Base-by-base conservation (phyloP, 2,888 invertebrate species). In the Drosophila paramelanica region DNA sequence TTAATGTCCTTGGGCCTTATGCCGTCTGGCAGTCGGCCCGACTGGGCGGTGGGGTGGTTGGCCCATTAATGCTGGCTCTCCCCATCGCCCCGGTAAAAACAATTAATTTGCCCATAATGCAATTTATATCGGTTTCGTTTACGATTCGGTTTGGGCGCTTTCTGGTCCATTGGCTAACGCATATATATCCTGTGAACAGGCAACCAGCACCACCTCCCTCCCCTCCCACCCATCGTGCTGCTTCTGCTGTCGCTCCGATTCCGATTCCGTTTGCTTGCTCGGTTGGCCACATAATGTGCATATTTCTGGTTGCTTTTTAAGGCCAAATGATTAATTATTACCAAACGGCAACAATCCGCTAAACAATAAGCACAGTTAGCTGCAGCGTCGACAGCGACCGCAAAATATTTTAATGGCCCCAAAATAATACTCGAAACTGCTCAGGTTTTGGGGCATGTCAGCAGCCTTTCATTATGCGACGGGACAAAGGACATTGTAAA, bases 31-130 rank as follows among this genome's bases (percentile, higher is more conserved):
- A 17, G 17, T 6, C 25, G 27, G 13, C 5, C 14, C 8, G 38
- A 6, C 6, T 45, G 46, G 31, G 50, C 31, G 7, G 23, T 14
- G 5, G 41, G 42, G 33, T 46, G 71, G 45, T 67, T 46, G 69
- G 68, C 56, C 82, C 86, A 84, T 89, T 89, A 89, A 89, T 81
- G 88, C 71, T 57, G 33, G 1, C 17, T 17, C 17, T 1, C 17
- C 59, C 43, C 49, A 58, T 46, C 58, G 31, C 45, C 25, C 81
- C 88, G 89, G 83, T 88, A 73, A 86, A 89, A 85, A 85, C 84
- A 85, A 85, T 85, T 85, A 85, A 85, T 85, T 85, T 85, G 73
- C 74, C 89, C 88, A 89, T 85, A 85, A 85, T 85, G 88, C 89
- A 89, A 89, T 85, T 89, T 85, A 85, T 85, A 85, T 89, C 83